Percentiles rank a stretch among this genome's conserved stretches.
Evolutionary conservation across 2,113 vertebrate species (phyloP).

Genomic region (Chiloscyllium plagiosum): DNA sequence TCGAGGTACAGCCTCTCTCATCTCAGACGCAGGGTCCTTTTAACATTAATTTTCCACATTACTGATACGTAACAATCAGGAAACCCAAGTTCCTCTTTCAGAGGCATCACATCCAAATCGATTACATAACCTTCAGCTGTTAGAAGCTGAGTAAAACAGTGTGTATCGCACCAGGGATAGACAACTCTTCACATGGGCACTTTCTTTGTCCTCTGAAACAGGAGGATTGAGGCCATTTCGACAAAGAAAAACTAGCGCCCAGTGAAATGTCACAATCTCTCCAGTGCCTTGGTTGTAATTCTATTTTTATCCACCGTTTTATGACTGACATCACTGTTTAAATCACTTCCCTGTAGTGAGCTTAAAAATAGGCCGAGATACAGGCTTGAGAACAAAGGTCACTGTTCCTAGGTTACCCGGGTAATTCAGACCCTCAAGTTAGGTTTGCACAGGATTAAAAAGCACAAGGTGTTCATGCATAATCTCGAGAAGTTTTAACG

Average conservation of each 20-base stretch:
- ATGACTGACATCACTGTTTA: not conserved
- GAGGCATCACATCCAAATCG: not conserved
- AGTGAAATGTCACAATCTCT: not conserved
- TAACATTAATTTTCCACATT: not conserved
- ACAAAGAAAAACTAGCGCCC: not conserved
- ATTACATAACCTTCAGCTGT: slow-evolving; percentile 5
- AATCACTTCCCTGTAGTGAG: not conserved
- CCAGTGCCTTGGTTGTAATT: not conserved
- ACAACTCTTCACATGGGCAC: not conserved
- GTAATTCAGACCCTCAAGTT: not conserved
- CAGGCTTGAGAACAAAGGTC: not conserved
- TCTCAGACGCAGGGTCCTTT: not conserved
- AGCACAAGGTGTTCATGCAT: too few species aligned
- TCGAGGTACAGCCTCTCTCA: not conserved
- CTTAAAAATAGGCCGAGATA: not conserved
- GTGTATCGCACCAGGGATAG: too few species aligned
- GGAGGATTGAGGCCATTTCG: not conserved
- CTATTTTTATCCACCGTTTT: not conserved
- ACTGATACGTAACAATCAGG: not conserved
- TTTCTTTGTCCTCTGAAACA: not conserved
- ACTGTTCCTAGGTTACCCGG: not conserved
- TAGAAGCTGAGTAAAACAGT: not conserved
- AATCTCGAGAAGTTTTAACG: not conserved
- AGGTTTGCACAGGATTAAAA: not conserved
- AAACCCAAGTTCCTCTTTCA: not conserved